These are phyloP conservation scores for Pyrocephalus nanus DNA, from an alignment of 2,797 vertebrate genomes.

Conservation along the genomic window DNA sequence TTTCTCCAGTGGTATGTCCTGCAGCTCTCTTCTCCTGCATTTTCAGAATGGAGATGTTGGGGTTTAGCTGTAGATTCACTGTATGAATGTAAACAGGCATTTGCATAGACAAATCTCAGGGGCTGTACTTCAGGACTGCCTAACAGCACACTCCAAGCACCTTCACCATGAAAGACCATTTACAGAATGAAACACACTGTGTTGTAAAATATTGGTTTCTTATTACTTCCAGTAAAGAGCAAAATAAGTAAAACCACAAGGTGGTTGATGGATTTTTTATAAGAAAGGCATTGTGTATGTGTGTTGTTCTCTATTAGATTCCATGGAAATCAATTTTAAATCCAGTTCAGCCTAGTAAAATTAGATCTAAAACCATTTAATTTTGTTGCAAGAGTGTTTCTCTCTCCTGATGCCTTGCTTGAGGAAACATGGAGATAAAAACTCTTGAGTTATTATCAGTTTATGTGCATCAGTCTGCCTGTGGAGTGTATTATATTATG, in stretches of 20 bases:
- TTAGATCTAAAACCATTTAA: constrained; percentile 80
- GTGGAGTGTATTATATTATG: constrained; percentile 38
- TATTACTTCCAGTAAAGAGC: constrained; percentile 71
- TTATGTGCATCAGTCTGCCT: constrained; percentile 48
- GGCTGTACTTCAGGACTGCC: neutral
- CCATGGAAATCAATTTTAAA: constrained; percentile 75
- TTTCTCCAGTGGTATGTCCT: neutral
- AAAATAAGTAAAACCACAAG: constrained; percentile 63
- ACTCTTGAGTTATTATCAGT: constrained; percentile 65
- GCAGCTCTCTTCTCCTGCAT: neutral
- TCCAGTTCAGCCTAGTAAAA: constrained; percentile 75
- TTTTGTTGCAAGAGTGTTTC: constrained; percentile 75
- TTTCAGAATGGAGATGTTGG: neutral
- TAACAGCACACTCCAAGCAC: constrained; percentile 34
- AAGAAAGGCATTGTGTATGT: constrained; percentile 33
- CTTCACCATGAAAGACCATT: constrained; percentile 43
- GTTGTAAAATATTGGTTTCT: constrained; percentile 71
- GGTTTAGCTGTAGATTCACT: constrained; percentile 19
- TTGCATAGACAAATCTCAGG: constrained; percentile 25
- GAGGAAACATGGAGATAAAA: constrained; percentile 71
- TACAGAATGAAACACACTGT: constrained; percentile 36
- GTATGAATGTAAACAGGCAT: constrained; percentile 33
- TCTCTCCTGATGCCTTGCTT: constrained; percentile 61
- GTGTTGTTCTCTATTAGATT: constrained; percentile 70
- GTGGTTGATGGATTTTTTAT: constrained; percentile 66